Evolutionary conservation across 2,888 invertebrate genomes (phyloP).

Genomic region (Lasioglossum figueresi): DNA sequence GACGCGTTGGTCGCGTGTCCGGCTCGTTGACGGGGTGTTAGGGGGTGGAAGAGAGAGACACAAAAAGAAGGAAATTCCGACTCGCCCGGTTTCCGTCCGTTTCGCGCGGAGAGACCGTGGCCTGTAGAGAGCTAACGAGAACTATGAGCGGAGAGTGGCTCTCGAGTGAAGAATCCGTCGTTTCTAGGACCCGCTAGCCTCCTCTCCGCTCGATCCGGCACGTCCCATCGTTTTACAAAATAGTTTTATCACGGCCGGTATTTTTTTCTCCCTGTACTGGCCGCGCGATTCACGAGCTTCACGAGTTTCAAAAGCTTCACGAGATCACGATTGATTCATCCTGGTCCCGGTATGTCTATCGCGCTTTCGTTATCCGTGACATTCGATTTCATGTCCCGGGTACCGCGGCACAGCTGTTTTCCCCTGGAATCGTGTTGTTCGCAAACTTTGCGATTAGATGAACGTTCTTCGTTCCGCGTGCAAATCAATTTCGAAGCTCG

Average conservation of each 20-base stretch:
- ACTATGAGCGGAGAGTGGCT: slow-evolving; percentile 11
- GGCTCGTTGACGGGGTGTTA: not conserved
- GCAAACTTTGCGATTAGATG: not conserved
- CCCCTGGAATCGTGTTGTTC: not conserved
- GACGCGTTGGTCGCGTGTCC: not conserved
- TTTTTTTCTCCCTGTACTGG: not conserved
- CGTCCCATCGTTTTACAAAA: not conserved
- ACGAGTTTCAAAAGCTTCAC: not conserved
- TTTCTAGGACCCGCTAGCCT: slow-evolving; percentile 12
- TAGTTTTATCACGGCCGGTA: not conserved
- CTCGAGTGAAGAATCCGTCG: slow-evolving; percentile 20
- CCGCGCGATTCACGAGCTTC: not conserved
- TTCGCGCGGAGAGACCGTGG: not conserved
- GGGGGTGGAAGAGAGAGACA: not conserved
- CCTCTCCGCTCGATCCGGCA: not conserved
- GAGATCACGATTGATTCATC: not conserved
- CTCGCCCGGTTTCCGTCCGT: not conserved
- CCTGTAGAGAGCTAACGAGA: slow-evolving; percentile 13
- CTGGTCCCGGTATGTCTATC: not conserved
- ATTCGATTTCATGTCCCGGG: not conserved
- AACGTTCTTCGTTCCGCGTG: not conserved
- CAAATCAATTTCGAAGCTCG: not conserved
- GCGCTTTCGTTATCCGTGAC: not conserved
- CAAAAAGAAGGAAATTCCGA: not conserved
- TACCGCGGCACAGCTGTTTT: not conserved